Evolutionary conservation across 2,888 invertebrate genomes (phyloP).

Genomic region (Drosophila picticornis): DNA sequence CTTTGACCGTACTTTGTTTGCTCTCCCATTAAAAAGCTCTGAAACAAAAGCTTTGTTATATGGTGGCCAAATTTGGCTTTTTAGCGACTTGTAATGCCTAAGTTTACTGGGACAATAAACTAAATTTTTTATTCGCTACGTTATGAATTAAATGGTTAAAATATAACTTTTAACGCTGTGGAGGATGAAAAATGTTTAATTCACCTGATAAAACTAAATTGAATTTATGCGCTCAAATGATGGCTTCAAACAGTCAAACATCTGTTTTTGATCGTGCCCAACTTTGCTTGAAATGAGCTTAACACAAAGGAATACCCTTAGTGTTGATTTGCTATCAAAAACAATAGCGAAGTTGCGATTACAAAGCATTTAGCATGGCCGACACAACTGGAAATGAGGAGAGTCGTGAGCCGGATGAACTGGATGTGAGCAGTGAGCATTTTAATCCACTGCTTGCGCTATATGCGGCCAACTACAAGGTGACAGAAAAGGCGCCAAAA

Average conservation of each 20-base stretch:
- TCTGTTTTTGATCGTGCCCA: constrained; percentile 16
- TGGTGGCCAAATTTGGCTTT: not conserved
- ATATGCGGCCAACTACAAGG: constrained; percentile 86
- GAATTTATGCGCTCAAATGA: not conserved
- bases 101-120: not conserved
- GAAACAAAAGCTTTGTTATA: constrained; percentile 23
- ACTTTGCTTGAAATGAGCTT: not conserved
- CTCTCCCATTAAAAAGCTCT: constrained; percentile 6
- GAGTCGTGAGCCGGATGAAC: constrained; percentile 22
- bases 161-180: not conserved
- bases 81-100: not conserved
- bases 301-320: not conserved
- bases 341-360: not conserved
- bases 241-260: not conserved
- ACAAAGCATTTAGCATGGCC: constrained; percentile 15
- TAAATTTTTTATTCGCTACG: not conserved
- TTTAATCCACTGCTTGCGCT: constrained; percentile 91
- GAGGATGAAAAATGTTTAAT: not conserved
- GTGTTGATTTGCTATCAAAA: not conserved
- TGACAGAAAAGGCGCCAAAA: constrained; percentile 86
- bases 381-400: constrained; percentile 4
- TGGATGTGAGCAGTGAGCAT: constrained; percentile 87
- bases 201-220: not conserved
- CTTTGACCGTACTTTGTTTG: not conserved
- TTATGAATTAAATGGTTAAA: not conserved